Percentiles rank a stretch among this genome's conserved stretches.
Conservation (phyloP, 2,888 invertebrate genomes). For the Ethmia dodecea region DNA sequence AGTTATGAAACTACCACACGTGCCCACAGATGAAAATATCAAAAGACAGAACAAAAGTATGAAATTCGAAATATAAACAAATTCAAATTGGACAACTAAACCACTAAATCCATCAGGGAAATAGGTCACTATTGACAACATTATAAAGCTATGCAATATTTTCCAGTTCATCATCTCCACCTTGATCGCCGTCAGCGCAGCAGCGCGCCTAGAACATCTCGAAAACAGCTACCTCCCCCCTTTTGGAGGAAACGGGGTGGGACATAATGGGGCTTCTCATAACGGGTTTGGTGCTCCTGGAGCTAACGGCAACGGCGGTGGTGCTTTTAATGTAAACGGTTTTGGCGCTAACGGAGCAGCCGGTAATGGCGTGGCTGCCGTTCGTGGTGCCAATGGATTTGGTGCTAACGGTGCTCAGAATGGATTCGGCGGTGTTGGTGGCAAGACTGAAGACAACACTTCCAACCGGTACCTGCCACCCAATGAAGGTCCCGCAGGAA, state of each 20-base stretch:
- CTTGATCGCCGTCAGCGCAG: conserved; percentile 49
- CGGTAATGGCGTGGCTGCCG: not conserved
- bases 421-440: conserved; percentile 13
- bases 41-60: no score
- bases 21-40: no score
- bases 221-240: conserved; percentile 65
- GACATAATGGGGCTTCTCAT: conserved; percentile 1
- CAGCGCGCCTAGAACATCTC: conserved; percentile 59
- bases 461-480: conserved; percentile 66
- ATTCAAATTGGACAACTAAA: no score
- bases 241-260: conserved; percentile 15
- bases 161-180: conserved; percentile 56
- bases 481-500: conserved; percentile 41
- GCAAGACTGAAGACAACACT: conserved; percentile 38
- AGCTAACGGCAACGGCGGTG: not conserved
- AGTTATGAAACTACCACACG: no score
- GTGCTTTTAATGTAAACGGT: not conserved
- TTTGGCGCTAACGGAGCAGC: not conserved
- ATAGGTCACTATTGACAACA: no score
- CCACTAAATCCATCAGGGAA: no score
- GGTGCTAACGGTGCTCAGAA: not conserved
- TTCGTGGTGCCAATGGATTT: conserved; percentile 1
- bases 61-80: no score
- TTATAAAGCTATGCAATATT: no score
- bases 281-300: not conserved